These are phyloP conservation scores for Calosoma granatense DNA, from an alignment of 1,140 invertebrate species.

Conservation along the genomic window DNA sequence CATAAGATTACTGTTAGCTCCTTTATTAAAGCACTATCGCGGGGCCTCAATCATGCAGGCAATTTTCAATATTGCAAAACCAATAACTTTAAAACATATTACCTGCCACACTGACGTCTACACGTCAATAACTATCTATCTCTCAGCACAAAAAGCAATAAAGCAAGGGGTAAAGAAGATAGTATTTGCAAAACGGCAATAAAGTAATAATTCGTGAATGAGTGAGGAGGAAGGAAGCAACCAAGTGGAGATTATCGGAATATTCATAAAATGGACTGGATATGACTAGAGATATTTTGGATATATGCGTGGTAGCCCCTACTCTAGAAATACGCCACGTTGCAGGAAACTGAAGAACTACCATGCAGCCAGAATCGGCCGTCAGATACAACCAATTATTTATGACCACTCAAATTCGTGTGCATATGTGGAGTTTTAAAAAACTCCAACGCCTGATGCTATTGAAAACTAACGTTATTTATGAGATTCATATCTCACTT, in stretches of 20 bases:
- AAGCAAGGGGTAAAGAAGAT: not conserved
- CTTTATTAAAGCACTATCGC: not conserved
- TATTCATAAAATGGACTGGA: too few relatives aligned
- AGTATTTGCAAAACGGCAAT: too few relatives aligned
- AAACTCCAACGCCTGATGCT: not conserved
- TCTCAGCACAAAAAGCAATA: not conserved
- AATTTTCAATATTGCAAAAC: not conserved
- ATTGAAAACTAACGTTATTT: conserved; percentile 3
- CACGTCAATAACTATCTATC: not conserved
- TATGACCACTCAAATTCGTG: not conserved
- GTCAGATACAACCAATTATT: conserved; percentile 5
- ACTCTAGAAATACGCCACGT: too few relatives aligned
- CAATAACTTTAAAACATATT: conserved; percentile 3
- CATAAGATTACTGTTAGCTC: too few relatives aligned
- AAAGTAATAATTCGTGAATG: too few relatives aligned
- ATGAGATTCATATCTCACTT: not conserved
- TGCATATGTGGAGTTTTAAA: not conserved
- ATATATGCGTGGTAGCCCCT: too few relatives aligned
- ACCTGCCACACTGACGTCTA: not conserved
- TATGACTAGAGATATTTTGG: too few relatives aligned
- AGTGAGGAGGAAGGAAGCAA: not conserved
- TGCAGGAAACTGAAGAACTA: too few relatives aligned
- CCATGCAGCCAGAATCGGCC: not conserved
- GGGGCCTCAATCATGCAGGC: not conserved
- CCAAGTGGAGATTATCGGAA: too few relatives aligned